phyloP scores from a whole-genome alignment of 2,113 vertebrate species.

The Catharus fuscescens region DNA sequence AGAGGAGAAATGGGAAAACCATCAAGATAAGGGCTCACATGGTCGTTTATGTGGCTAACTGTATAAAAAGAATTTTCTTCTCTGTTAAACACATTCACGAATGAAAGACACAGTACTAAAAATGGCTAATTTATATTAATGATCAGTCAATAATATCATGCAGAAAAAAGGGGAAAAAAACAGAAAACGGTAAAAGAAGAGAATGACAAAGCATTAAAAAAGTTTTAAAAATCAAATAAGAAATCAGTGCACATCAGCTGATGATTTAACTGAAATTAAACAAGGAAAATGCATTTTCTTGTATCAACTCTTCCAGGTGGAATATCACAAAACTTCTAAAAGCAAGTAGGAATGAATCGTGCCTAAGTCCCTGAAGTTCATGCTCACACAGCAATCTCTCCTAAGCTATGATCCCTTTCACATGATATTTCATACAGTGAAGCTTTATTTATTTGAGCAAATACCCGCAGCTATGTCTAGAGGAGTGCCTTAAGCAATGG shows the following conservation, averaged over 20 bases:
- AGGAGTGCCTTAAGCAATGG: not conserved
- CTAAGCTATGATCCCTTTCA: not conserved
- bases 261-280: not conserved
- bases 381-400: not conserved
- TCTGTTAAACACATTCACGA: not conserved
- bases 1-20: not conserved
- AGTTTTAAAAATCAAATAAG: not conserved
- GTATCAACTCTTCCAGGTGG: not conserved
- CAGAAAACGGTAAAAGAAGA: not conserved
- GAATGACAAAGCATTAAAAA: not conserved
- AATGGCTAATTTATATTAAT: not conserved
- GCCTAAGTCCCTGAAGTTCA: not conserved
- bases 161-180: not conserved
- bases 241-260: not conserved
- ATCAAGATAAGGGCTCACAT: not conserved
- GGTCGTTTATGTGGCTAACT: not conserved
- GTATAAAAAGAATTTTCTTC: not conserved
- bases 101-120: not conserved
- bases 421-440: rapidly evolving
- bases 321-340: not conserved
- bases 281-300: not conserved
- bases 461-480: not conserved
- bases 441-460: not conserved
- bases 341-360: not conserved
- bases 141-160: not conserved